phyloP scores from a whole-genome alignment of 2,113 vertebrate species.

The Spilogale gracilis region DNA sequence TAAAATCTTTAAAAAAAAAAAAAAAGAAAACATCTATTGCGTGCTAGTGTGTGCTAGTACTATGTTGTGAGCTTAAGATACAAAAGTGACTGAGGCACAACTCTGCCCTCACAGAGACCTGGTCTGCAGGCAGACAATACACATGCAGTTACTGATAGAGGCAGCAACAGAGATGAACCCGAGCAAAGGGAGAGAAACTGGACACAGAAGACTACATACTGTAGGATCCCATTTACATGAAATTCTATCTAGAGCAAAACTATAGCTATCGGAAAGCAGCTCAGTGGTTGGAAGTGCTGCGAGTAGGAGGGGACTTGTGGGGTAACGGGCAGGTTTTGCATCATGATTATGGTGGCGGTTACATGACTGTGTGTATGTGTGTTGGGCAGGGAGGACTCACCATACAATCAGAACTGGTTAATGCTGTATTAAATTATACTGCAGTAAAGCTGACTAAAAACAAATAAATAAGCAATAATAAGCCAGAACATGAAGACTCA shows the following conservation, averaged over 20 bases:
- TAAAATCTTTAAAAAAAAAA: no score
- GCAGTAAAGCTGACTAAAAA: slow-evolving; percentile 40
- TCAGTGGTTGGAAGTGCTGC: background rate
- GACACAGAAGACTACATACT: background rate
- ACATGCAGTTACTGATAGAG: background rate
- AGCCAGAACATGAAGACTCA: background rate
- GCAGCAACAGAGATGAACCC: background rate
- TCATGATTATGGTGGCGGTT: background rate
- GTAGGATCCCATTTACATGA: background rate
- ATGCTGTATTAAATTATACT: background rate
- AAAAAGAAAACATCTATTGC: background rate
- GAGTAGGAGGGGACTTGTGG: background rate
- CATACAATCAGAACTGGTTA: background rate
- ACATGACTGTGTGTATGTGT: background rate
- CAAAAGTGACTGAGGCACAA: background rate
- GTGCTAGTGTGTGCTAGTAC: background rate
- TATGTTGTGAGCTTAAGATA: background rate
- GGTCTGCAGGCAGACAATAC: background rate
- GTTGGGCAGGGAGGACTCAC: background rate
- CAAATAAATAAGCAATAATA: slow-evolving; percentile 3
- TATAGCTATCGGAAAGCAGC: background rate
- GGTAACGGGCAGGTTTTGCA: background rate
- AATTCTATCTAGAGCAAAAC: background rate
- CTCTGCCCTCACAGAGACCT: background rate
- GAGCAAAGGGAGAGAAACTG: background rate